Evolutionary conservation across 2,797 vertebrate genomes (phyloP).

Genomic region (Myripristis murdjan): DNA sequence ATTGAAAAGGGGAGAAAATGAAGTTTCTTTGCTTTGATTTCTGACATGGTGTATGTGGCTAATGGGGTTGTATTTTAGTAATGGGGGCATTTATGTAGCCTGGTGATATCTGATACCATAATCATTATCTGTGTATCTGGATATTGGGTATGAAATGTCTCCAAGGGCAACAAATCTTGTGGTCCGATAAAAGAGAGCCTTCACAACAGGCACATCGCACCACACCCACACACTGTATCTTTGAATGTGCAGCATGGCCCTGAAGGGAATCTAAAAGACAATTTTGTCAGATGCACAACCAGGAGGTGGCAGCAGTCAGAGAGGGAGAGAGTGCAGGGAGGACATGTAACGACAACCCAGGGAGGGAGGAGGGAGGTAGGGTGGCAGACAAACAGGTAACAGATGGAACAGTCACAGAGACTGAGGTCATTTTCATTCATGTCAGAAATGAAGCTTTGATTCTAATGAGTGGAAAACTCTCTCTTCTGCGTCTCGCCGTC

Average conservation of each 20-base stretch:
- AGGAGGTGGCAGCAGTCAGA: constrained; percentile 14
- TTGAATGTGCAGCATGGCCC: not conserved
- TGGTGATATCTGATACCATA: not conserved
- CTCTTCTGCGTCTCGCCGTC: not conserved
- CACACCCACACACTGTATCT: not conserved
- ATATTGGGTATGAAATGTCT: not conserved
- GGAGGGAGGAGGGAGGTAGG: not conserved
- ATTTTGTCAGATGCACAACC: not conserved
- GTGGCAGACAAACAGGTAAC: constrained; percentile 11
- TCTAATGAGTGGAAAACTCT: constrained; percentile 27
- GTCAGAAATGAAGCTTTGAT: constrained; percentile 29
- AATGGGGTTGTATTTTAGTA: too few species aligned
- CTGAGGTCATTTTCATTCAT: constrained; percentile 24
- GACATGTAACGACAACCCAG: not conserved
- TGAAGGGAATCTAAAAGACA: not conserved
- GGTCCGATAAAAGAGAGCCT: not conserved
- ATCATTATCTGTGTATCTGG: not conserved
- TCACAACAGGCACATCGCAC: not conserved
- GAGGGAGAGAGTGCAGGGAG: not conserved
- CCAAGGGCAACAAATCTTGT: not conserved
- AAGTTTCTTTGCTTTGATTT: too few species aligned
- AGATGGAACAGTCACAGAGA: constrained; percentile 12
- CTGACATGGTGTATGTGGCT: too few species aligned
- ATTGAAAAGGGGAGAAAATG: too few species aligned
- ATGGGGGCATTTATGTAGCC: too few species aligned